Conservation (phyloP, 2,888 invertebrate species). For the Didymodactylos carnosus region DNA sequence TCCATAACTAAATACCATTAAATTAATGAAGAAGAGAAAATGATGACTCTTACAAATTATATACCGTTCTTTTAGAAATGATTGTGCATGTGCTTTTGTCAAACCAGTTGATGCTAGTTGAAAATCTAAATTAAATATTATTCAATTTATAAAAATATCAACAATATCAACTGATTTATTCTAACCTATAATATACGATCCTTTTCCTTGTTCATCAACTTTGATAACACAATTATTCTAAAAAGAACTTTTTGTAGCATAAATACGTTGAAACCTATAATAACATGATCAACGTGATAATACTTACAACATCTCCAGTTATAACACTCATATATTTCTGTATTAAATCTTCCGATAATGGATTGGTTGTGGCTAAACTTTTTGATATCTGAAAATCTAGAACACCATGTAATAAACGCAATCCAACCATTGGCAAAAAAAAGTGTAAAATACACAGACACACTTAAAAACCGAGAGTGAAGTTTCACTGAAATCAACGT, state of each 20-base stretch:
- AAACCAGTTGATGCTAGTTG: constrained; percentile 50
- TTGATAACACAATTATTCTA: constrained; percentile 45
- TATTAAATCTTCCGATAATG: constrained; percentile 22
- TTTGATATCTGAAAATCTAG: constrained; percentile 21
- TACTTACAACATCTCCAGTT: constrained; percentile 54
- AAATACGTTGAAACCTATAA: background rate
- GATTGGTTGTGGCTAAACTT: constrained; percentile 23
- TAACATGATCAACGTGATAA: background rate
- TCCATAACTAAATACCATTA: constrained; percentile 29
- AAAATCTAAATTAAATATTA: constrained; percentile 31
- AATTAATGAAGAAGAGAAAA: constrained; percentile 5
- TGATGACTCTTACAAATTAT: constrained; percentile 41
- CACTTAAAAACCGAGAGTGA: no score
- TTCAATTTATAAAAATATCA: no score
- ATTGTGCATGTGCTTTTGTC: constrained; percentile 54
- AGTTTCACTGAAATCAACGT: no score
- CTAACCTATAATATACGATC: constrained; percentile 53
- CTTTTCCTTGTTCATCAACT: constrained; percentile 60
- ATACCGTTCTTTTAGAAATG: constrained; percentile 61
- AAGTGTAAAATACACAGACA: no score
- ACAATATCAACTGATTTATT: constrained; percentile 9
- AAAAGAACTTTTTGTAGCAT: constrained; percentile 7
- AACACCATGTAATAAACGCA: background rate
- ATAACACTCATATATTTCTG: constrained; percentile 32
- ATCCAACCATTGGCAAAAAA: no score